Evolutionary conservation across 2,797 vertebrate genomes (phyloP), one percentile per base, ranked within the genome.

Genomic region (Mustela erminea): DNA sequence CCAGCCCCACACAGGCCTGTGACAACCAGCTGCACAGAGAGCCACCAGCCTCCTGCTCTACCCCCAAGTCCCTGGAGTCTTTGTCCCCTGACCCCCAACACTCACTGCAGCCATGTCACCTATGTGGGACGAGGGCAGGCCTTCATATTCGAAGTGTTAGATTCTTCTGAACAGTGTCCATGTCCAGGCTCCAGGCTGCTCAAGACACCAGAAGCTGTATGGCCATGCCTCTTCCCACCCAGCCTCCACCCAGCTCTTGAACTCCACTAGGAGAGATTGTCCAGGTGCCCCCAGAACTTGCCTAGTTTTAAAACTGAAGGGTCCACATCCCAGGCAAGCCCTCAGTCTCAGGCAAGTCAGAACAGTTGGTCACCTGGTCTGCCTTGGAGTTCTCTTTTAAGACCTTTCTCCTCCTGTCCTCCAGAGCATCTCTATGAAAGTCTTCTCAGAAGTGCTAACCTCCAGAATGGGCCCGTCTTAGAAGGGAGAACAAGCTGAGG

Each of bases 291-390:
- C 43, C 58, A 83, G 43, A 38, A 70, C 54, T 17, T 64, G n/a
- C 66, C 60, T 25, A 29, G n/a, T 75, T 91, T 82, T 87, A 29
- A 96, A 94, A 68, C n/a, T 21, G 66, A 89, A 74, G 90, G 29
- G 29, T 23, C 32, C 13, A 23, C 25, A 27, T 75, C 35, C 68
- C 56, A n/a, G 38, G n/a, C 89, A 74, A 78, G 58, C 12, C n/a
- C 9, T 95, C 21, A 32, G n/a, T 82, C 9, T 21, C 58, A 43
- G 3, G 27, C 43, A 74, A 43, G 86, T 64, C 23, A 29, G 18
- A 52, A 70, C 1, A 56, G 32, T 41, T 52, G 10, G 81, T 25
- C 4, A 2, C 27, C 56, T 17, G 17, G 8, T 46, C 46, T 60
- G 17, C 54, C 35, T 43, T 21, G 56, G 62, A 49, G 23, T 72